Evolutionary conservation across 2,888 invertebrate species (phyloP), one percentile per base, ranked within the genome.

Genomic region (Sarcophaga carnaria): DNA sequence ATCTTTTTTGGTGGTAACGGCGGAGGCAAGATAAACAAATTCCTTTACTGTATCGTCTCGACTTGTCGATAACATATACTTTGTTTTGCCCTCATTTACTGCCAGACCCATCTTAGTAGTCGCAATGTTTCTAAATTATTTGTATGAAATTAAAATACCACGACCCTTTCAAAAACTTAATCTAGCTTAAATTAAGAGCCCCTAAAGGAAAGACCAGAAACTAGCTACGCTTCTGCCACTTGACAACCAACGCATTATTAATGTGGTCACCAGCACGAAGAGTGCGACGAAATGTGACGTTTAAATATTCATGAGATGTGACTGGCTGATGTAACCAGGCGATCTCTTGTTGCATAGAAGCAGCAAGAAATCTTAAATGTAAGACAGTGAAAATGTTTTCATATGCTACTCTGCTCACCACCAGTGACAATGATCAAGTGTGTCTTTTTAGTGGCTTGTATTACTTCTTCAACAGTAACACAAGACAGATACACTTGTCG

Each of bases 241-340:
- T 63, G n/a, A 67, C 67, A 64, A 20, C 76, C 62, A 80, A 88
- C 87, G 88, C 86, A 88, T 91, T 92, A 92, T 92, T 91, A 92
- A 91, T 92, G 91, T 84, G 81, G 84, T 87, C 84, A 91, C 90
- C 90, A 90, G 90, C 90, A 90, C 90, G 90, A 90, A 90, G 91
- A 92, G 91, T 91, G 92, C 92, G 92, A 91, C 92, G 91, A 91
- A 92, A 92, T 92, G 92, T 92, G 91, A 92, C 92, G 92, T 91
- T 92, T 92, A 92, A 92, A 92, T 92, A 92, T 92, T 92, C 92
- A 92, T 92, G 92, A 92, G 91, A 82, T 75, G 54, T n/a, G 27
- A 20, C 47, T 79, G 69, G 78, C 63, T 86, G 76, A 69, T 45
- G 82, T 76, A 71, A 75, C 78, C 70, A 82, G 66, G 75, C 45